Evolutionary conservation across 2,797 vertebrate genomes (phyloP), one percentile per base, ranked within the genome.

Genomic region (Hypotaenidia okinawae): DNA sequence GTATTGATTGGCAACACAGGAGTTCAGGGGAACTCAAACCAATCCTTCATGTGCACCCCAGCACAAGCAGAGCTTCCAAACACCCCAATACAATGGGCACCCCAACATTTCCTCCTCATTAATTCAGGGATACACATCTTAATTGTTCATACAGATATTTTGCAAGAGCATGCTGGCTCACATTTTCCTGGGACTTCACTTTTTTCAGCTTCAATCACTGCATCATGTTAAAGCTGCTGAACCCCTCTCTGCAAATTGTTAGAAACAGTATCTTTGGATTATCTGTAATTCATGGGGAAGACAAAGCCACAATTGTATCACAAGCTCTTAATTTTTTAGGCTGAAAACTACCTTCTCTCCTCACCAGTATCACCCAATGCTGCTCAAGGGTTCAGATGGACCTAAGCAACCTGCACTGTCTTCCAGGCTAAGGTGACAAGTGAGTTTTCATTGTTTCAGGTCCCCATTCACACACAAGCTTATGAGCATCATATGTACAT

Each of bases 401-500:
- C 45, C 52, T 19, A 12, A 57, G 28, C 45, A 68, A 33, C 49
- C 37, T 11, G 10, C 18, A 57, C 15, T 47, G 68, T 13, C 10
- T 52, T 78, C 7, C 58, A 63, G 52, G 32, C 41, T 52, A 16
- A 61, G 59, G 27, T n/a, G 67, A 17, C 16, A n/a, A 2, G 6
- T 7, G 8, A 47, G 4, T 24, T 66, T 19, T 30, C 17, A 16
- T 22, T 73, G 30, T 24, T 74, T 57, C 10, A 24, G 43, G 24
- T 45, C n/a, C 25, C 19, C n/a, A 3, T 23, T n/a, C 27, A 18
- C 52, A 52, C 43, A n/a, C 15, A 45, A 37, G 7, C 17, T 23
- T 17, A 39, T 14, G 24, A 16, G 6, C 25, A 41, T 2, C 14
- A 12, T 8, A 51, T 5, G 8, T 13, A 51, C 0, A 1, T 5